phyloP scores from a whole-genome alignment of 1,140 invertebrate species.

The Sweltsa coloradensis region DNA sequence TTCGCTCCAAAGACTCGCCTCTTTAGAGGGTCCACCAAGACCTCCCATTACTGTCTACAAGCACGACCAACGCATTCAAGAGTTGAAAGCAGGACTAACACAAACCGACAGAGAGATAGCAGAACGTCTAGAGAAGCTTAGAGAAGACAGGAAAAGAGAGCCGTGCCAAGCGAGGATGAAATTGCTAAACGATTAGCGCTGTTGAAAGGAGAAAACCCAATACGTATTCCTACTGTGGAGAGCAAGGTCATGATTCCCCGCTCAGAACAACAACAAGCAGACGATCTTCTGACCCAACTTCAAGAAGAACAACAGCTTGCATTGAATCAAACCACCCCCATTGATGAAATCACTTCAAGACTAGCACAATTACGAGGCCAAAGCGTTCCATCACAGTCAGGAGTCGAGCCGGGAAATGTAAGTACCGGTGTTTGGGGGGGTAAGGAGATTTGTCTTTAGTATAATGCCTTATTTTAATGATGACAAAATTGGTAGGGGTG shows the following conservation, averaged over 20 bases:
- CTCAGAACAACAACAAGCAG: constrained; percentile 47
- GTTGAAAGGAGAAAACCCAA: constrained; percentile 16
- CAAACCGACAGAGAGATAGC: constrained; percentile 36
- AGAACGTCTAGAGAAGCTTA: constrained; percentile 44
- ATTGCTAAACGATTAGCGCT: constrained; percentile 18
- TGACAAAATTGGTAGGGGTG: no score
- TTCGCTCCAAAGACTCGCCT: constrained; percentile 30
- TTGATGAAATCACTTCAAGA: constrained; percentile 1
- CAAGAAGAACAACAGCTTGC: constrained; percentile 29
- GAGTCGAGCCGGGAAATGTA: no score
- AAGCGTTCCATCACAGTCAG: no score
- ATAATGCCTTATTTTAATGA: no score
- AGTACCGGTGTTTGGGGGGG: no score
- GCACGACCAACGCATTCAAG: constrained; percentile 28
- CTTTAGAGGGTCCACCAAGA: constrained; percentile 29
- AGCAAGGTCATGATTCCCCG: no score
- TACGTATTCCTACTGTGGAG: no score
- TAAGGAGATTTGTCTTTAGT: no score
- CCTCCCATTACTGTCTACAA: constrained; percentile 36
- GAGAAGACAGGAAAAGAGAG: constrained; percentile 28
- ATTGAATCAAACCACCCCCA: neutral
- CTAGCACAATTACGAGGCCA: constrained; percentile 5
- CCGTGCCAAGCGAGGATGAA: constrained; percentile 17
- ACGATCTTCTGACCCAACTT: constrained; percentile 45
- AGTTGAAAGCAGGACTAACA: constrained; percentile 27